Evolutionary conservation across 2,113 vertebrate genomes (phyloP).

Genomic region (Mesoclemmys tuberculata): DNA sequence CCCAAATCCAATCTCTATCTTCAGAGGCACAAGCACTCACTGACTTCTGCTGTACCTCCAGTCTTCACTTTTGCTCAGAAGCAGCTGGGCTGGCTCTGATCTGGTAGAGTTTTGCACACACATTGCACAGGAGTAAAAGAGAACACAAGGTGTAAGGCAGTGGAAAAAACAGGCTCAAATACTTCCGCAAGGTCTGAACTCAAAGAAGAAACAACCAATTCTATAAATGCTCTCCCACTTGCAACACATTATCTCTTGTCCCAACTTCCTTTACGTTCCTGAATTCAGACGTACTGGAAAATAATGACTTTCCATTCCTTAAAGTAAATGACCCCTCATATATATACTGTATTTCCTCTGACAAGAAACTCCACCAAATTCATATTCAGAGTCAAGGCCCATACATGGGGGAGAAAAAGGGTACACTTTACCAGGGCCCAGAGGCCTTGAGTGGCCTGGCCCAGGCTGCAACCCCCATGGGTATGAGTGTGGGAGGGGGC

Average conservation of each 20-base stretch:
- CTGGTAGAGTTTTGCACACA: background rate
- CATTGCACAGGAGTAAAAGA: background rate
- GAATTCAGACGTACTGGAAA: background rate
- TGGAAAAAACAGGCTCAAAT: background rate
- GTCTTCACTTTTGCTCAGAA: background rate
- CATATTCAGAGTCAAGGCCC: too few species aligned
- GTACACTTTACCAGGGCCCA: too few species aligned
- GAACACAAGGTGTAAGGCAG: background rate
- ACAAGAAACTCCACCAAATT: background rate
- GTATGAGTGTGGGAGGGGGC: too few species aligned
- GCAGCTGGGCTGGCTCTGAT: background rate
- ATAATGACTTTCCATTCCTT: constrained; percentile 37
- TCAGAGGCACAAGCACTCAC: background rate
- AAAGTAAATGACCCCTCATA: background rate
- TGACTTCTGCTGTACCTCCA: background rate
- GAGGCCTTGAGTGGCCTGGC: too few species aligned
- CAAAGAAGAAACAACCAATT: background rate
- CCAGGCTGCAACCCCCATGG: too few species aligned
- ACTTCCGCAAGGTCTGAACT: background rate
- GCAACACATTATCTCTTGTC: background rate
- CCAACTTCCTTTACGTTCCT: background rate
- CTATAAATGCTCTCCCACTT: background rate
- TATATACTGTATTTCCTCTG: constrained; percentile 2
- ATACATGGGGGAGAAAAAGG: too few species aligned
- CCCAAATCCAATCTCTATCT: background rate